Evolutionary conservation across 1,140 invertebrate genomes (phyloP).

Genomic region (Nasonia giraulti): DNA sequence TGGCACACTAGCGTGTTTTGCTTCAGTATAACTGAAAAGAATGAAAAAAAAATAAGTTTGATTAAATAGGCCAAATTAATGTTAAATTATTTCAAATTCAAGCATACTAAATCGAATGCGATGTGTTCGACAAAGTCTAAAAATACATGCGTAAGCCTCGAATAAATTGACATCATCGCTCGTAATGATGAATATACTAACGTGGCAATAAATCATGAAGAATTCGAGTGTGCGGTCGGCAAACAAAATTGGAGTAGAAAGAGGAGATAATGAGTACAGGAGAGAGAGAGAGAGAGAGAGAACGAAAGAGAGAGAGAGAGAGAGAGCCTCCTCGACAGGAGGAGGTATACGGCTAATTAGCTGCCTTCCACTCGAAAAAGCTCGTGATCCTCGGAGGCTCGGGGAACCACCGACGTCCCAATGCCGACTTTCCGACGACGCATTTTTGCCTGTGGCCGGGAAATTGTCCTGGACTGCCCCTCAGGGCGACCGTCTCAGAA

Average conservation of each 20-base stretch:
- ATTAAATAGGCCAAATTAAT: background rate
- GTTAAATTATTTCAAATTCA: background rate
- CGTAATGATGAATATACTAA: background rate
- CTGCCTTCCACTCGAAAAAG: constrained; percentile 23
- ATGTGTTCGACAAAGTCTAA: background rate
- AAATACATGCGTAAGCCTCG: background rate
- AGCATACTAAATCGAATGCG: too few relatives aligned
- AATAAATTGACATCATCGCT: background rate
- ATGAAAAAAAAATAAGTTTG: constrained; percentile 68
- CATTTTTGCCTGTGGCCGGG: constrained; percentile 56
- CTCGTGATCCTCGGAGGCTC: background rate
- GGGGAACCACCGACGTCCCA: constrained; percentile 48
- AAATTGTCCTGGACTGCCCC: constrained; percentile 52
- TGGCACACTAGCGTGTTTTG: constrained; percentile 93
- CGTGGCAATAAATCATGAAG: background rate
- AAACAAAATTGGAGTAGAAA: background rate
- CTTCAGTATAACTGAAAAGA: constrained; percentile 91
- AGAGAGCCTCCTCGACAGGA: background rate
- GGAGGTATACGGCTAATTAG: background rate
- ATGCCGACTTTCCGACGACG: constrained; percentile 62
- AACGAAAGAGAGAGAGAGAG: too few relatives aligned
- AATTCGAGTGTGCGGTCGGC: background rate
- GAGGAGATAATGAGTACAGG: background rate
- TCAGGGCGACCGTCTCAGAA: constrained; percentile 7
- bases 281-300: too few relatives aligned